Evolutionary conservation across 2,113 vertebrate species (phyloP), one percentile per base, ranked within the genome.

Genomic region (Ovis canadensis): DNA sequence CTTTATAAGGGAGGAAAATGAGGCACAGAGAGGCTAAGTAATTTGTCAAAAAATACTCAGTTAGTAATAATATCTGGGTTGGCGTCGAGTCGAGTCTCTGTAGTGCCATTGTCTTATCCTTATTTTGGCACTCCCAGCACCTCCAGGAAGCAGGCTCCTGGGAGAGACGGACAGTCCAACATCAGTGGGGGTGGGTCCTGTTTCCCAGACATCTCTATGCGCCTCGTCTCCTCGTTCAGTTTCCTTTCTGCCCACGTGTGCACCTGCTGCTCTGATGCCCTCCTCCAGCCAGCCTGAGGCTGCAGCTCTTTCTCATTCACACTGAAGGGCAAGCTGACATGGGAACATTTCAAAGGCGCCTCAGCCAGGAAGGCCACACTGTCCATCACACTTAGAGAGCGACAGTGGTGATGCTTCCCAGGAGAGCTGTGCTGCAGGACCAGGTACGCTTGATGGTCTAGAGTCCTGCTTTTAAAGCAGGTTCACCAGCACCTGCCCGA

Each of bases 231-330:
- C 25, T 16, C 19, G 0, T 19, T 43, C 48, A 43, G 5, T 40
- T 45, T 23, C 52, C 84, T 91, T 36, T 48, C 87, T 91, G 93
- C 23, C n/a, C 4, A 19, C 0, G 0, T 10, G 43, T 14, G 54
- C 12, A 0, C 14, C 0, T 3, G 1, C n/a, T 2, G 21, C 67
- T 78, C 36, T 7, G 55, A 43, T 3, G 74, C 13, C 15, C 9
- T 48, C 77, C 45, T 43, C 48, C 40, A 50, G 57, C 19, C 1
- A 0, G 36, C 45, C 64, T 1, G 11, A 36, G 45, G 78, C 67
- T 25, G 33, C 57, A 29, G 78, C 83, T 52, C 67, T 95, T 40
- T 57, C 29, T 87, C 62, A 31, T 43, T 86, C 50, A 40, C 13
- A 11, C 48, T 21, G 84, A 90, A 67, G 52, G 74, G 40, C 1